These are phyloP conservation scores for Cosmorhoe ocellata DNA, from an alignment of 2,888 invertebrate genomes.

Conservation along the genomic window DNA sequence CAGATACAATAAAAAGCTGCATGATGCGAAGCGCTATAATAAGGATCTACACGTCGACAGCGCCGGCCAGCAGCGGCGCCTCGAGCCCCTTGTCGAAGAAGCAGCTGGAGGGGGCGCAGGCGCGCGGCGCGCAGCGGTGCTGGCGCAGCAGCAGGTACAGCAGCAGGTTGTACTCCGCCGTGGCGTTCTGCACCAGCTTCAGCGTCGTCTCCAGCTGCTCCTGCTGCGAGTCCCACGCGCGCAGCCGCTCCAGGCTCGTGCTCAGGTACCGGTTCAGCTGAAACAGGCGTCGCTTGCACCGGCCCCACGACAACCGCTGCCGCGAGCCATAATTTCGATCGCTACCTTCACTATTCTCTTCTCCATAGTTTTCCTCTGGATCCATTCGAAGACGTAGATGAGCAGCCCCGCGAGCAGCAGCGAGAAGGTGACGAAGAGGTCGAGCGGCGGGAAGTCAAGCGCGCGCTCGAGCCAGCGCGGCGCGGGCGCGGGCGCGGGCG, in stretches of 20 bases:
- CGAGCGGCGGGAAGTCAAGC: constrained; percentile 48
- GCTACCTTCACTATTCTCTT: constrained; percentile 65
- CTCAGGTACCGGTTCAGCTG: constrained; percentile 42
- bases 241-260: constrained; percentile 54
- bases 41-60: constrained; percentile 1
- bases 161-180: constrained; percentile 67
- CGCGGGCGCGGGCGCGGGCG: constrained; percentile 13
- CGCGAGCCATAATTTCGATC: too few species aligned
- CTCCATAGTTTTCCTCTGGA: constrained; percentile 69
- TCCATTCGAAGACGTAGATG: constrained; percentile 63
- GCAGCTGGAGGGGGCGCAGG: constrained; percentile 41
- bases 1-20: too few species aligned
- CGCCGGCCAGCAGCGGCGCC: constrained; percentile 30
- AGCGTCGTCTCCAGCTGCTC: constrained; percentile 60
- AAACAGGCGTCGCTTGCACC: neutral
- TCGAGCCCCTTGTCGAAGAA: constrained; percentile 48
- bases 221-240: constrained; percentile 58
- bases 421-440: constrained; percentile 51
- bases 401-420: constrained; percentile 49
- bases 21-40: neutral
- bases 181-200: constrained; percentile 59
- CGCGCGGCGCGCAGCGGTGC: constrained; percentile 46
- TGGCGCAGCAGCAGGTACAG: constrained; percentile 60
- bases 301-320: too few species aligned
- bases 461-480: constrained; percentile 18